Evolutionary conservation across 1,140 invertebrate species (phyloP).

Genomic region (Artemia franciscana): DNA sequence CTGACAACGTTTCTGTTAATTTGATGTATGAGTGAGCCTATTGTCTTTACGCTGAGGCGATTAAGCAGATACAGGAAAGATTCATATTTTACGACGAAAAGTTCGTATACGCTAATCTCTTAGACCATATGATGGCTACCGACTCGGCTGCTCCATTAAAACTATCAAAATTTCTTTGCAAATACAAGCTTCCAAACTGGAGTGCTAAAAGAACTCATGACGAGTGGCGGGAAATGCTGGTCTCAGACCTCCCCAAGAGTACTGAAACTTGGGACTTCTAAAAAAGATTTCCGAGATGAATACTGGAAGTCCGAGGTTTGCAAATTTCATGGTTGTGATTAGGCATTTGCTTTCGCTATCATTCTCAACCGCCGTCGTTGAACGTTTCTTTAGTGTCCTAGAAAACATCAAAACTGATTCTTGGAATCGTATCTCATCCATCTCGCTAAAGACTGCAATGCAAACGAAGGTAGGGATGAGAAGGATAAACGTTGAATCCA

Average conservation of each 20-base stretch:
- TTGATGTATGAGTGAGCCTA: neutral
- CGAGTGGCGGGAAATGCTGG: neutral
- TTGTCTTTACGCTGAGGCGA: neutral
- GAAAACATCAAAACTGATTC: neutral
- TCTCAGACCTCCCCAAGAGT: neutral
- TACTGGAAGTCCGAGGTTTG: neutral
- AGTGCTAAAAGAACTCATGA: too few species aligned
- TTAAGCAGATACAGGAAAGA: neutral
- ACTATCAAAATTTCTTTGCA: neutral
- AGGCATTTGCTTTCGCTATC: neutral
- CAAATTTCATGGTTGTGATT: neutral
- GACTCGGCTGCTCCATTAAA: neutral
- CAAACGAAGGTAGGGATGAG: neutral
- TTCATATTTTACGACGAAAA: neutral
- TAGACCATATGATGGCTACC: neutral
- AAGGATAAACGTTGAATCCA: neutral
- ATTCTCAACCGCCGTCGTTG: neutral
- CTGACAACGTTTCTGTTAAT: neutral
- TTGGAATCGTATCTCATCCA: neutral
- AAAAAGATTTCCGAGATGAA: neutral
- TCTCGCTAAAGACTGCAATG: neutral
- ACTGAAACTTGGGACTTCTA: neutral
- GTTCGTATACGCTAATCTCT: neutral
- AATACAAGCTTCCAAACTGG: neutral
- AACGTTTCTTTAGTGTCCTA: neutral